Base-by-base conservation (phyloP, 2,888 invertebrate species). In the Bimastos eiseni region DNA sequence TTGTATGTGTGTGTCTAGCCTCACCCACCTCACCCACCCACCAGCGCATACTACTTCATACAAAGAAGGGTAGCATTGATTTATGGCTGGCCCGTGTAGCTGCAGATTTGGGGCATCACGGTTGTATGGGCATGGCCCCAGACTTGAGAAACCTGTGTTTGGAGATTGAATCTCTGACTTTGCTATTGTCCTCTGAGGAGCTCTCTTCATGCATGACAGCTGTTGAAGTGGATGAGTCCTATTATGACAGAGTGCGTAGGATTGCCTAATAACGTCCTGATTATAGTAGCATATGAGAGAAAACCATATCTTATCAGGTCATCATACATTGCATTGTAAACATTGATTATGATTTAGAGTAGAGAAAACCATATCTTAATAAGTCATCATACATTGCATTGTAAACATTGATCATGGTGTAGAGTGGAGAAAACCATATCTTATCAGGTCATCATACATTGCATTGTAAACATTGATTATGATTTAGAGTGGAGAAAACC, bases 171-270 rank as follows among this genome's bases (percentile, higher is more conserved):
- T 55, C 15, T 44, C 55, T 55, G 30, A 30, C 70, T 8, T 1
- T n/a, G n/a, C n/a, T 17, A n/a, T 70, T 70, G n/a, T 70, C 70
- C 30, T 11, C 70, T n/a, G 70, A n/a, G 8, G n/a, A 70, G 30
- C 5, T 70, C 70, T 70, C n/a, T 70, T 70, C 70, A 70, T 70
- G 70, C 70, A 70, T 70, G 70, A 70, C 70, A n/a, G 30, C n/a
- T 30, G 70, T 11, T 70, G 70, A 70, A n/a, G 30, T 70, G 70
- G 70, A n/a, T 70, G 70, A 70, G n/a, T 11, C n/a, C 70, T 70
- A n/a, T 70, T 70, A 70, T 70, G n/a, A 70, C 70, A 70, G 70
- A 70, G 70, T 70, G 70, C n/a, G 70, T 70, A 70, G 30, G 70
- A 70, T 70, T 30, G 70, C 70, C 70, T 70, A 70, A 70, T 70